Base-by-base conservation (phyloP, 2,888 invertebrate species). In the Neelides folsomi region DNA sequence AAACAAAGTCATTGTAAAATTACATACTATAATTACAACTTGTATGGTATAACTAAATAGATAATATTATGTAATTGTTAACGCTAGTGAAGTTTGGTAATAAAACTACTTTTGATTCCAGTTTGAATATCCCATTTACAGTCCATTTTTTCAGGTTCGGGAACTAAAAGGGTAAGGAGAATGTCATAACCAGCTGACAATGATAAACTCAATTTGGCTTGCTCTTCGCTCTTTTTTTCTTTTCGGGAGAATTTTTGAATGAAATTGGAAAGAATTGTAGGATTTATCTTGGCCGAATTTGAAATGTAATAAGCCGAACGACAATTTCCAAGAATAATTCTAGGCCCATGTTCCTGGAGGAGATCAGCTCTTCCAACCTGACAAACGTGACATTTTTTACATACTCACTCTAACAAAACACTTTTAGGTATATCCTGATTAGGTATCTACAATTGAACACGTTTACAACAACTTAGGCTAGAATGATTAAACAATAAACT, bases 161-260 rank as follows among this genome's bases (percentile, higher is more conserved):
- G 88, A 67, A 86, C 84, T 2, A 89, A 79, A 27, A 90, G 76
- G 0, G 87, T 87, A 45, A 94, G 76, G 13, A 88, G 77, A 35
- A 94, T 73, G 68, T 87, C 86, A 68, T 85, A 86, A 18, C 78
- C 78, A 1, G 77, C 69, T 54, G 78, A 75, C 3, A 77, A 73
- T 1, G 78, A 77, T 56, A 78, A 73, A 46, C 74, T 68, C 27
- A 59, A 47, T 47, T 58, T 53, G 20, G 16, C 42, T 39, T 13
- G 46, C 16, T 46, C 13, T 15, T 37, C 36, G 8, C 27, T 10
- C 34, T 27, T 40, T 18, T 20, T 10, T 35, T 44, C 44, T 16
- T 27, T 49, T 2, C 57, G 49, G n/a, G 49, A 37, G 2, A 56
- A 44, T 49, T 53, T 53, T 10, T 42, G 27, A n/a, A 61, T 18